Conservation (phyloP, 2,113 vertebrate genomes). For the Indicator maculatus region DNA sequence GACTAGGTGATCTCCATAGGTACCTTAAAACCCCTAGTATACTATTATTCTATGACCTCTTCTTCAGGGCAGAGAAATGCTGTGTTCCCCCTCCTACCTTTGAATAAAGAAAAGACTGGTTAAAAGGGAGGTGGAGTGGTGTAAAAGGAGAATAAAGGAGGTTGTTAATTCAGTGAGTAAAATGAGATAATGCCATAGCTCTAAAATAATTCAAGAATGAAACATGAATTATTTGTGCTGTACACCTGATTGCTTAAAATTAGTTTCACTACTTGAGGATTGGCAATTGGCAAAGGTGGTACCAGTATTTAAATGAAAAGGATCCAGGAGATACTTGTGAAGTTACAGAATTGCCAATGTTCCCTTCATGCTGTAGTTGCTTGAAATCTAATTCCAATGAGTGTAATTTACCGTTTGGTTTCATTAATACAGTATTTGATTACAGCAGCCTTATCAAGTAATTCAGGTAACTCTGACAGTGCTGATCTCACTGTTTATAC, state of each 20-base stretch:
- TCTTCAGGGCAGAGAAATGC: neutral
- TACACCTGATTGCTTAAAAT: neutral
- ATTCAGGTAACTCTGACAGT: neutral
- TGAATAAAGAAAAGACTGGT: neutral
- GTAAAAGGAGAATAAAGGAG: neutral
- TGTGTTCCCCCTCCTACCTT: neutral
- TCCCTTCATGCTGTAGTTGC: neutral
- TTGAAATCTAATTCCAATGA: neutral
- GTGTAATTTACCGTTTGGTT: neutral
- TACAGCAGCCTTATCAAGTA: neutral
- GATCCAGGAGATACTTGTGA: neutral
- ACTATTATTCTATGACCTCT: too few species aligned
- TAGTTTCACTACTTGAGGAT: neutral
- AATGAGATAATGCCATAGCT: neutral
- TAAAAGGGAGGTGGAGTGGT: neutral
- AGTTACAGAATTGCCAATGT: neutral
- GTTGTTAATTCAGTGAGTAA: neutral
- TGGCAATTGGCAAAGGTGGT: neutral
- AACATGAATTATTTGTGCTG: neutral
- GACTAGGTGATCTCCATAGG: too few species aligned
- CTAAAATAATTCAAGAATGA: neutral
- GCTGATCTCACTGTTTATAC: neutral
- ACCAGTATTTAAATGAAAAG: neutral
- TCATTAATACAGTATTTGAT: neutral
- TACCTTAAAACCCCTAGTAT: too few species aligned